Conservation (phyloP, 1,140 invertebrate species). For the Steinernema feltiae region DNA sequence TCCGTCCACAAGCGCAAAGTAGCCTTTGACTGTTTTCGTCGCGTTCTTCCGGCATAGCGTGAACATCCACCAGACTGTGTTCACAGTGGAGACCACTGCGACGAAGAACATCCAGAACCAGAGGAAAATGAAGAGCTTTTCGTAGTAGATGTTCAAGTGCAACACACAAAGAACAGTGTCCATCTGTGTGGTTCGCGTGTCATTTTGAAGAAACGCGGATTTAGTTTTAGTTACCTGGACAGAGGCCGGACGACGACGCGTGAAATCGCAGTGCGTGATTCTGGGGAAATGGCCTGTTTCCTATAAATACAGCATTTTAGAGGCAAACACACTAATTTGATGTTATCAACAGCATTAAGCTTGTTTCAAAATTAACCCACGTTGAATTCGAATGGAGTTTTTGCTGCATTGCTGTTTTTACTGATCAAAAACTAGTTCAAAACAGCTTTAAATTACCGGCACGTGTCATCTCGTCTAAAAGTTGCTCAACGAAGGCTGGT, state of each 20-base stretch:
- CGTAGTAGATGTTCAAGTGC: conserved; percentile 60
- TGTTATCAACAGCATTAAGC: no score
- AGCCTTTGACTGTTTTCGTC: neutral
- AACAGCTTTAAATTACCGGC: no score
- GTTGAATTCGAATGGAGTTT: no score
- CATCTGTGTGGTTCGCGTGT: no score
- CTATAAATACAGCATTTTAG: conserved; percentile 31
- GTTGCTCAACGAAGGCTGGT: no score
- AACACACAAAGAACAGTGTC: conserved; percentile 60
- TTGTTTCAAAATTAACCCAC: no score
- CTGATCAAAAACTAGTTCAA: no score
- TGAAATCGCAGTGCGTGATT: conserved; percentile 56
- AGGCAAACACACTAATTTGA: conserved; percentile 12
- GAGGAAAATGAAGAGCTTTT: conserved; percentile 59
- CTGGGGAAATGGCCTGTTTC: conserved; percentile 55
- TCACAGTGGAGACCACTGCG: conserved; percentile 43
- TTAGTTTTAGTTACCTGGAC: conserved; percentile 19
- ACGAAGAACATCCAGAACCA: conserved; percentile 60
- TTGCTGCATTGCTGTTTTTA: no score
- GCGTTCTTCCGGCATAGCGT: conserved; percentile 19
- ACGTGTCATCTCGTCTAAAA: no score
- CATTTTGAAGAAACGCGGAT: neutral
- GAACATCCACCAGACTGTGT: conserved; percentile 44
- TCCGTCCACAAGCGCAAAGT: conserved; percentile 2
- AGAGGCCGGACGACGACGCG: conserved; percentile 30